Evolutionary conservation across 2,113 vertebrate genomes (phyloP).

Genomic region (Dasyprocta punctata): DNA sequence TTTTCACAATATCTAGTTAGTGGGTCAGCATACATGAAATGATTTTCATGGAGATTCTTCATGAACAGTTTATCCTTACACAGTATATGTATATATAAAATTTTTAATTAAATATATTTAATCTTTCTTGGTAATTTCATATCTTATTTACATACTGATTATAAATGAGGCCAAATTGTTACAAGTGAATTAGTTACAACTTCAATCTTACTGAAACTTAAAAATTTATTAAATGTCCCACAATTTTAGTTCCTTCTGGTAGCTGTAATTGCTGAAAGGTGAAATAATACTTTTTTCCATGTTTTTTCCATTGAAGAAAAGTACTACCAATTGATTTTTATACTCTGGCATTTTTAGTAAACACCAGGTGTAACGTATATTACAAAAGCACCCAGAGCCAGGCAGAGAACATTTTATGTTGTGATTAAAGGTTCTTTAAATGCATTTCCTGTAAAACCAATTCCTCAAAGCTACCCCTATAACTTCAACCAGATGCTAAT

Average conservation of each 20-base stretch:
- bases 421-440: slow-evolving; percentile 74
- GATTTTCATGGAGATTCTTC: neutral
- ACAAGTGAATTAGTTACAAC: neutral
- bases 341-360: slow-evolving; percentile 7
- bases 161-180: slow-evolving; percentile 15
- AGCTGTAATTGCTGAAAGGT: neutral
- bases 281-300: neutral
- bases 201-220: neutral
- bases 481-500: slow-evolving; percentile 80
- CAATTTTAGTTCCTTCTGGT: neutral
- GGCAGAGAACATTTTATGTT: slow-evolving; percentile 47
- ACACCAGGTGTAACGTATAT: neutral
- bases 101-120: neutral
- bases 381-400: slow-evolving; percentile 15
- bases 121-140: neutral
- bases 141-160: slow-evolving; percentile 41
- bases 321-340: neutral
- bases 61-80: neutral
- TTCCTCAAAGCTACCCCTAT: slow-evolving; percentile 69
- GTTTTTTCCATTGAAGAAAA: neutral
- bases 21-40: neutral
- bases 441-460: slow-evolving; percentile 71
- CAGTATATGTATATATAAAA: neutral
- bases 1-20: neutral
- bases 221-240: neutral